phyloP scores from a whole-genome alignment of 1,140 invertebrate species.

The Cotesia chilonis region DNA sequence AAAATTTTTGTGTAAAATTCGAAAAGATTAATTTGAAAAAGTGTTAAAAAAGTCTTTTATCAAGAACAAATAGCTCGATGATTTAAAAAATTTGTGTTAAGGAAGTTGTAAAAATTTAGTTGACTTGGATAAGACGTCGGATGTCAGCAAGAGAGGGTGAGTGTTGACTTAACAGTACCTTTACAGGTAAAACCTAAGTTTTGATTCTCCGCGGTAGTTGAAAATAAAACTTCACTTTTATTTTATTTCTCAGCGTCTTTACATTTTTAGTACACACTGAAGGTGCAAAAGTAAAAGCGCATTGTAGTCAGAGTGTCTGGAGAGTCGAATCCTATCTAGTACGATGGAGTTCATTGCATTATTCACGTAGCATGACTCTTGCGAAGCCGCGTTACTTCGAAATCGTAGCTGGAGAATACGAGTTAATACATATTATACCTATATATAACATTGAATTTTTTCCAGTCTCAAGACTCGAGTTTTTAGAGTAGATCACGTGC shows the following conservation, averaged over 20 bases:
- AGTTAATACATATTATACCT: neutral
- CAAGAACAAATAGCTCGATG: conserved; percentile 11
- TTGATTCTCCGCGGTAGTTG: too few relatives aligned
- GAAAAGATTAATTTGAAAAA: neutral
- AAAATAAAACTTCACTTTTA: neutral
- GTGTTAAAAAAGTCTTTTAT: too few relatives aligned
- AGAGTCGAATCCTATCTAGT: conserved; percentile 33
- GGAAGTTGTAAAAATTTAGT: conserved; percentile 44
- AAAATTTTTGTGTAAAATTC: too few relatives aligned
- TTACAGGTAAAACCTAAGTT: conserved; percentile 10
- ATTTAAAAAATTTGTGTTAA: conserved; percentile 44
- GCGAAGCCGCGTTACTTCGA: conserved; percentile 24
- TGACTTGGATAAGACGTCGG: too few relatives aligned
- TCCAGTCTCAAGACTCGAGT: neutral
- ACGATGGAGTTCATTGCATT: conserved; percentile 48
- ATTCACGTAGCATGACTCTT: conserved; percentile 45
- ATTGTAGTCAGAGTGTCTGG: conserved; percentile 15
- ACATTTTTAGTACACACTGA: too few relatives aligned
- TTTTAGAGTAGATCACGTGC: conserved; percentile 18
- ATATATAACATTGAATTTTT: neutral
- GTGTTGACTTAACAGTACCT: conserved; percentile 18
- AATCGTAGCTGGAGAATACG: neutral
- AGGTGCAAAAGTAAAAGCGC: neutral
- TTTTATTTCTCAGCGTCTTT: conserved; percentile 13
- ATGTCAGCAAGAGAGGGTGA: conserved; percentile 17